Evolutionary conservation across 2,888 invertebrate species (phyloP), one percentile per base, ranked within the genome.

Genomic region (Spisula solida): DNA sequence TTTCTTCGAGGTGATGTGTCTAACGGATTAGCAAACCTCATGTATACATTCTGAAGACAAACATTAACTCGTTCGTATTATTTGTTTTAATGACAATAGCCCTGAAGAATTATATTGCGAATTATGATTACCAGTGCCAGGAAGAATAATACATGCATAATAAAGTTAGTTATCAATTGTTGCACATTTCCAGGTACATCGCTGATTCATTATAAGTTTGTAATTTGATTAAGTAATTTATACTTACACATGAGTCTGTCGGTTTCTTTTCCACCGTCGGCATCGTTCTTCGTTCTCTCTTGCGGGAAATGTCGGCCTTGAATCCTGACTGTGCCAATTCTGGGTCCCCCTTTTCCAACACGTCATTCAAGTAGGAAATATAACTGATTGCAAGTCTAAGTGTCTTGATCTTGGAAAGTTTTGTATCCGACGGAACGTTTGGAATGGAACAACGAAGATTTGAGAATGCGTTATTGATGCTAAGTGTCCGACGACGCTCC

Each of bases 401-500:
- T 0, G 99, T 99, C 97, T 99, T 99, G 94, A 99, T 99, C 98
- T 99, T 97, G 20, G 99, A 99, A 48, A 99, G 97, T 97, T 99
- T 99, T 0, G 99, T 99, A 96, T 99, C 99, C 0, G 98, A 98
- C 0, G 99, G 99, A 0, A 99, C 99, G 95, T 99, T 99, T 0
- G 99, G 99, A 94, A 99, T 99, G 96, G 99, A 98, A 92, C 99
- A 99, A 20, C 99, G 97, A 0, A 99, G 97, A 95, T 98, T 98
- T 0, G 98, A 98, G 96, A 99, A 99, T 0, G 99, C 99, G 83
- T 98, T 98, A 97, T 99, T 99, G 92, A 99, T 99, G 94, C 98
- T 98, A 96, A 98, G 98, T 0, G 99, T 99, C 84, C 99, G 97
- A 92, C 99, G 97, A 16, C 99, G 97, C 96, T 99, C 99, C 96